phyloP scores from a whole-genome alignment of 2,113 vertebrate species.

The Alectura lathami region DNA sequence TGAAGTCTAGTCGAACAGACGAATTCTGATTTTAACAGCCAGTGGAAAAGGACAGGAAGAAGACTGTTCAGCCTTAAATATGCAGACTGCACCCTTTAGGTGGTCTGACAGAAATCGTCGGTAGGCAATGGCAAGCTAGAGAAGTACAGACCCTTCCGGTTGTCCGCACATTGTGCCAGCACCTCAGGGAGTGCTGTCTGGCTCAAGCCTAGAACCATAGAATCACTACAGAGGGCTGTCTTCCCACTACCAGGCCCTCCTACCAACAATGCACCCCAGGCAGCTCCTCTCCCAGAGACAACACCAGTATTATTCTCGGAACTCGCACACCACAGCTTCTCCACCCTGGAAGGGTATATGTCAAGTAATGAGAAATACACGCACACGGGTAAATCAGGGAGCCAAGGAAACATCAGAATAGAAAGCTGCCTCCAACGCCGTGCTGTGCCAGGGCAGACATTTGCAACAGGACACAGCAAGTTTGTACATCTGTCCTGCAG shows the following conservation, averaged over 20 bases:
- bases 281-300: constrained; percentile 79
- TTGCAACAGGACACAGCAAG: background rate
- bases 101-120: background rate
- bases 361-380: background rate
- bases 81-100: background rate
- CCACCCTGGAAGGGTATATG: background rate
- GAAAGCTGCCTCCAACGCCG: background rate
- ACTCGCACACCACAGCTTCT: background rate
- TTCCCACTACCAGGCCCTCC: constrained; percentile 96
- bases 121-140: background rate
- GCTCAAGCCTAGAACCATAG: too few species aligned
- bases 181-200: background rate
- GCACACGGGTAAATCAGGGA: background rate
- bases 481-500: background rate
- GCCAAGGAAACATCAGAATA: background rate
- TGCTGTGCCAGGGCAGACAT: background rate
- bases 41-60: background rate
- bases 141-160: background rate
- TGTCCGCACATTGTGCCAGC: background rate
- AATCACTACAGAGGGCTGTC: constrained; percentile 93
- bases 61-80: background rate
- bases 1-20: background rate
- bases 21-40: background rate
- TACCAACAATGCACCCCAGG: constrained; percentile 94
- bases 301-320: constrained; percentile 76